A percentile compares a stretch with the other conserved stretches of the same genome.
These are phyloP conservation scores for Chrosomus eos DNA, from an alignment of 2,797 vertebrate species.

Conservation along the genomic window DNA sequence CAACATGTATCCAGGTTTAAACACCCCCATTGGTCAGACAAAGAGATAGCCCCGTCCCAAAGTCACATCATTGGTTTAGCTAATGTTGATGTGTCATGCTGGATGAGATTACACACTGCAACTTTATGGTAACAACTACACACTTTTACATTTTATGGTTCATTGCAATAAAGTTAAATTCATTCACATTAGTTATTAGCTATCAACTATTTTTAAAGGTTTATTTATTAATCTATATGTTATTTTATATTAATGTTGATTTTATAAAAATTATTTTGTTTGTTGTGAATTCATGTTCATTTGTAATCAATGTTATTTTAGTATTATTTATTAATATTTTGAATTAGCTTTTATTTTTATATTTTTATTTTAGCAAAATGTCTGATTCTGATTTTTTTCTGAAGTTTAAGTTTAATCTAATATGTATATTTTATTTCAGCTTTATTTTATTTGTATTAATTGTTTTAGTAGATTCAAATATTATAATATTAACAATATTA, in stretches of 20 bases:
- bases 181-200: neutral
- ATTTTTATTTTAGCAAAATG: neutral
- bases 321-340: neutral
- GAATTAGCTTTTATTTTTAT: neutral
- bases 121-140: neutral
- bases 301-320: neutral
- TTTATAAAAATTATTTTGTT: neutral
- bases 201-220: neutral
- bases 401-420: no score
- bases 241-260: no score
- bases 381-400: no score
- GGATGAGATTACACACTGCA: neutral
- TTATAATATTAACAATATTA: neutral
- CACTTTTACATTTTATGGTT: neutral
- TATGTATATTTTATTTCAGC: neutral
- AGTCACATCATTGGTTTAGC: neutral
- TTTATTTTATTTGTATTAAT: neutral
- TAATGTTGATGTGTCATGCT: neutral
- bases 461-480: neutral
- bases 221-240: neutral
- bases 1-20: neutral
- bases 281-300: neutral
- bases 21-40: no score
- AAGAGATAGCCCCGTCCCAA: neutral
- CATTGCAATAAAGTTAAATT: neutral